Evolutionary conservation across 2,113 vertebrate species (phyloP), one percentile per base, ranked within the genome.

Genomic region (Nyctereutes procyonoides): DNA sequence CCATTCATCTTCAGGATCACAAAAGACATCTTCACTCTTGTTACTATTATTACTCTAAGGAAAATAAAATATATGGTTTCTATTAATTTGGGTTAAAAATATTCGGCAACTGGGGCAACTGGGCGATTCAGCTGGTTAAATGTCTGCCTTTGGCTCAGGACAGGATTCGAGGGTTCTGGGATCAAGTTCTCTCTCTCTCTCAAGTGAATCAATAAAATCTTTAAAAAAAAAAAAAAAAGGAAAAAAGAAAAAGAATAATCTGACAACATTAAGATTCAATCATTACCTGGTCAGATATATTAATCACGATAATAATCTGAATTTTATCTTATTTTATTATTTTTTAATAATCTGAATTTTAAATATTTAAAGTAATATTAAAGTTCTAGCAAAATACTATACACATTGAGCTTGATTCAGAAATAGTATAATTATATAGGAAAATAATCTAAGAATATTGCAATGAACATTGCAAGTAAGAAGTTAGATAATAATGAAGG

Each of bases 1-100:
- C 99, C 99, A 99, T 90, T 99, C 99, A 98, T 99, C 99, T 97
- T 98, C 98, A 60, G 99, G 99, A 97, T 99, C 99, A 96, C 99
- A 99, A 99, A 99, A 99, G 92, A 99, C 97, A 88, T 99, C 99
- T 88, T 99, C 99, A 98, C 99, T 98, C 98, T 98, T 99, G 97
- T 97, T 98, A 95, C 95, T 94, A 67, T 98, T 89, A 71, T 99
- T 98, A 94, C 97, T 99, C 99, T 99, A 98, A 60, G 97, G 90
- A 96, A 87, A 65, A 97, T 0, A 94, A 14, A 86, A 84, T 4
- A 65, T 0, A 55, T 0, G 11, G 38, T 92, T 90, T 58, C 24
- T 48, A 65, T 56, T 55, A 32, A 53, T 43, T 55, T 28, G n/a
- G 20, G 11, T 32, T 48, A 12, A 73, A 80, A 56, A 58, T 19